phyloP scores from a whole-genome alignment of 2,797 vertebrate species.

The Lateolabrax maculatus region DNA sequence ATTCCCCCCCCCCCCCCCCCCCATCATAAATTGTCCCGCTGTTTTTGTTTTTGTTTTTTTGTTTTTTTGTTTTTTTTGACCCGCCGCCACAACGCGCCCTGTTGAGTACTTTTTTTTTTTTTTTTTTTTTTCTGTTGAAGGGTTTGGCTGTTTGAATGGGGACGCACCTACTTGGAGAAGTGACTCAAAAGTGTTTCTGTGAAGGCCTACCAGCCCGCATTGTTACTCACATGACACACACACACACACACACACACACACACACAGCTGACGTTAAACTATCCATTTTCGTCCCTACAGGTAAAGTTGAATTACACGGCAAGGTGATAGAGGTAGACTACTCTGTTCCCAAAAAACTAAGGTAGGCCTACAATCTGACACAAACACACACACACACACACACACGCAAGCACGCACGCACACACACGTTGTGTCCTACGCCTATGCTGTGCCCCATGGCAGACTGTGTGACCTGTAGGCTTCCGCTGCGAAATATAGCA shows the following conservation, averaged over 20 bases:
- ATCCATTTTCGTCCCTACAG: conserved; percentile 84
- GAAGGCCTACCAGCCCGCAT: conserved; percentile 64
- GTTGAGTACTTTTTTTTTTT: conserved; percentile 38
- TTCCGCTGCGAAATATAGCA: conserved; percentile 77
- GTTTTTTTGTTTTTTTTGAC: no score
- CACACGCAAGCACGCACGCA: conserved; percentile 18
- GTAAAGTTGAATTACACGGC: conserved; percentile 96
- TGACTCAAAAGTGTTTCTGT: conserved; percentile 78
- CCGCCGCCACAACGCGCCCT: conserved; percentile 26
- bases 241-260: no score
- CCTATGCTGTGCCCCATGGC: conserved; percentile 64
- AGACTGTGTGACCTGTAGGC: conserved; percentile 75
- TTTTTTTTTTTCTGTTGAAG: conserved; percentile 43
- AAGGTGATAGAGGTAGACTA: conserved; percentile 98
- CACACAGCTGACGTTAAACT: conserved; percentile 73
- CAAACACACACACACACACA: conserved; percentile 23
- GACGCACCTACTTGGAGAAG: conserved; percentile 80
- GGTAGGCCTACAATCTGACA: conserved; percentile 84
- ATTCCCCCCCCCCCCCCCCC: no score
- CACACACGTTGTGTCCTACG: conserved; percentile 43
- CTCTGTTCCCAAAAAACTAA: conserved; percentile 96
- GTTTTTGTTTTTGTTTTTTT: conserved; percentile 56
- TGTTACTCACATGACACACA: conserved; percentile 64
- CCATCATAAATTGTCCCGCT: conserved; percentile 44
- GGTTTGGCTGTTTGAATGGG: conserved; percentile 70